Percentiles rank a stretch among this genome's conserved stretches.
Conservation (phyloP, 92 coral and sea anemone species). For the Micromussa lordhowensis region DNA sequence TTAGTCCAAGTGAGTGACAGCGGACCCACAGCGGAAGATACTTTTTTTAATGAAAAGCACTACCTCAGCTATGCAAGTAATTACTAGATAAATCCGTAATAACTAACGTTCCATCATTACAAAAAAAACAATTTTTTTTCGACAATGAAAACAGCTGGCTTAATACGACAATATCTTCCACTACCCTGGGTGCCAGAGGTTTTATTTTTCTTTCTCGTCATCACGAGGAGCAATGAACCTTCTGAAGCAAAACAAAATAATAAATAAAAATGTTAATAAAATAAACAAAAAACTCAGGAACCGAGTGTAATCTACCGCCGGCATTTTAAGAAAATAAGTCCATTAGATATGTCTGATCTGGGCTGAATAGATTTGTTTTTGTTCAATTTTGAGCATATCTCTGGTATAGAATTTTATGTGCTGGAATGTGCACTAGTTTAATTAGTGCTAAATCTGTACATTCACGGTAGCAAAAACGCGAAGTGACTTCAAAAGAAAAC, state of each 20-base stretch:
- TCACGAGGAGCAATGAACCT: too few relatives aligned
- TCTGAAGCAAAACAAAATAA: too few relatives aligned
- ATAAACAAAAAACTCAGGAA: too few relatives aligned
- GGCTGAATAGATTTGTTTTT: too few relatives aligned
- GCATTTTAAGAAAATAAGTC: not conserved
- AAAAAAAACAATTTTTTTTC: not conserved
- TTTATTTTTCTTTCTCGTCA: too few relatives aligned
- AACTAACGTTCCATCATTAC: not conserved
- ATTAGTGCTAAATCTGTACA: not conserved
- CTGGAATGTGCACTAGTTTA: constrained; percentile 3
- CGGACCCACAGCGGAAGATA: too few relatives aligned
- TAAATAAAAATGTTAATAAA: too few relatives aligned
- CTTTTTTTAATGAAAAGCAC: too few relatives aligned
- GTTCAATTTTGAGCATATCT: not conserved
- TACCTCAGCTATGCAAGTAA: not conserved
- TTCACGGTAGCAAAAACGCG: not conserved
- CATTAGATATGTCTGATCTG: too few relatives aligned
- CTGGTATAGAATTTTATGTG: not conserved
- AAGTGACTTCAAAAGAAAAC: constrained; percentile 14
- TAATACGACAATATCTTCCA: not conserved
- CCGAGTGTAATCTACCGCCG: too few relatives aligned
- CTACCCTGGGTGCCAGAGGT: too few relatives aligned
- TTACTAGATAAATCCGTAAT: not conserved
- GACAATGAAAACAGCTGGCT: not conserved
- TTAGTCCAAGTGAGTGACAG: not conserved